A percentile compares a stretch with the other conserved stretches of the same genome.
Conservation (phyloP, 30 jellyfish, hydroid and myxozoan genomes). For the Aurelia aurita region DNA sequence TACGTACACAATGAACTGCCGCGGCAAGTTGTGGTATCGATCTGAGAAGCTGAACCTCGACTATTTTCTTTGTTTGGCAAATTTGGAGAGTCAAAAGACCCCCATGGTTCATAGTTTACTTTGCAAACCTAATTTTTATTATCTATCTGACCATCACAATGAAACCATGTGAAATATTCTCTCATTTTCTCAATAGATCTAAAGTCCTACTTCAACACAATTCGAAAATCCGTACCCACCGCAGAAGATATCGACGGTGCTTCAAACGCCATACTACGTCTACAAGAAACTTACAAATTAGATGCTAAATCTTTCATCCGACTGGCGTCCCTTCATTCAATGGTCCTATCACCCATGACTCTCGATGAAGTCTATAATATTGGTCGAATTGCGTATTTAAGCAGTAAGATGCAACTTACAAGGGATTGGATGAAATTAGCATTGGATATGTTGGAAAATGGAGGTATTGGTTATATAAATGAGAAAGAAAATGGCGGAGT, state of each 20-base stretch:
- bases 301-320: conserved; percentile 55
- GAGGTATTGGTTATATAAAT: background rate
- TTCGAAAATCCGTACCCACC: conserved; percentile 22
- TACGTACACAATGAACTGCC: no score
- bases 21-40: no score
- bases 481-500: conserved; percentile 2
- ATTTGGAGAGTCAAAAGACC: no score
- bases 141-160: no score
- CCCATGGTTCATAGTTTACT: no score
- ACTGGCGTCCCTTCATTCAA: conserved; percentile 1
- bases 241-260: conserved; percentile 84
- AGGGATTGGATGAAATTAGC: conserved; percentile 61
- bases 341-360: background rate
- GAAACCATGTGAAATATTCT: no score
- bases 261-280: conserved; percentile 77
- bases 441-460: conserved; percentile 1
- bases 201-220: background rate
- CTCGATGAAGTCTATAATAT: conserved; percentile 50
- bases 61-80: no score
- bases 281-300: conserved; percentile 81
- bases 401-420: conserved; percentile 35
- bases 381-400: conserved; percentile 37
- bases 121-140: no score
- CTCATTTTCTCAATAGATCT: conserved; percentile 17
- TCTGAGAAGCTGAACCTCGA: no score